Conservation (phyloP, 2,113 vertebrate genomes). For the Hyaena hyaena region DNA sequence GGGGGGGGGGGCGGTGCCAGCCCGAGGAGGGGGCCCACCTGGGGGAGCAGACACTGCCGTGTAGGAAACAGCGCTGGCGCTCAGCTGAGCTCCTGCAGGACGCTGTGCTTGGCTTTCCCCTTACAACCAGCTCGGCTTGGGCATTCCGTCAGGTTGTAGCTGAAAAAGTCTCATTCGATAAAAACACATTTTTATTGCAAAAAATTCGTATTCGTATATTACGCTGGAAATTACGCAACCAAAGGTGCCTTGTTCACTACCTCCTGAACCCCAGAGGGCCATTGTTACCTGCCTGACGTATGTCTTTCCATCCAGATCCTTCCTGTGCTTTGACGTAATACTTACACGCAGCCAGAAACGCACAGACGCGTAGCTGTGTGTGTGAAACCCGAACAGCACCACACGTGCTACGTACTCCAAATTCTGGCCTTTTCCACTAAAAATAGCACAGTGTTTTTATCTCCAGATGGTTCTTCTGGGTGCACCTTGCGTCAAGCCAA, state of each 20-base stretch:
- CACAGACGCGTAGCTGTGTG: neutral
- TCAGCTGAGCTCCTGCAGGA: accelerated
- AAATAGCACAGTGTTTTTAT: neutral
- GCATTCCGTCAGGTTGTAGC: neutral
- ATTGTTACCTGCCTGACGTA: too few species aligned
- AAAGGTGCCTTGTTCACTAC: neutral
- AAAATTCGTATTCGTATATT: neutral
- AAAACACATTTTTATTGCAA: neutral
- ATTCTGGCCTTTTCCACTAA: neutral
- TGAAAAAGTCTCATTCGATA: neutral
- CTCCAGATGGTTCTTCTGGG: neutral
- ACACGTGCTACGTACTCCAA: neutral
- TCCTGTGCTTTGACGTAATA: neutral
- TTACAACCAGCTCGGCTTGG: neutral
- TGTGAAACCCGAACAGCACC: neutral
- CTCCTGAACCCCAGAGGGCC: neutral
- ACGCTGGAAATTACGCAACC: neutral
- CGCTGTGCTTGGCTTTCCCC: neutral
- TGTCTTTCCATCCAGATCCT: neutral
- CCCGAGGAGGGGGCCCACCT: neutral
- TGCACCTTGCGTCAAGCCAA: neutral
- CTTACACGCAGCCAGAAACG: neutral
- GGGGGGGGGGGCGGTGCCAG: neutral
- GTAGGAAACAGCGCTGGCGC: neutral
- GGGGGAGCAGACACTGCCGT: too few species aligned